Percentiles rank a stretch among this genome's conserved stretches.
These are phyloP conservation scores for Pelecanus crispus DNA, from an alignment of 2,113 vertebrate species.

Conservation along the genomic window DNA sequence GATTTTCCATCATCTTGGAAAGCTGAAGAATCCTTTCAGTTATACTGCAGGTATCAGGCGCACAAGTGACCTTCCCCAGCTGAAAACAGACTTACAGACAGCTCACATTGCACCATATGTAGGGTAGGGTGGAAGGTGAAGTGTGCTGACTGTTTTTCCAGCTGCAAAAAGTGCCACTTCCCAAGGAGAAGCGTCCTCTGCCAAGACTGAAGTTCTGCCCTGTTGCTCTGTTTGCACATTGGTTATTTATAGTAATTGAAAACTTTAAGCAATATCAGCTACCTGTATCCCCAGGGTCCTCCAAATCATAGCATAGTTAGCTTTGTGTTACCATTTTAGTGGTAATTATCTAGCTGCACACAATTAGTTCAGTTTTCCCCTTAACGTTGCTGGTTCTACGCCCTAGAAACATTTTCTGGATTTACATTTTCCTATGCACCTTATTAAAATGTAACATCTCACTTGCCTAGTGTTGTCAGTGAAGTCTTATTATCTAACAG, in stretches of 20 bases:
- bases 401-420: neutral
- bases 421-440: neutral
- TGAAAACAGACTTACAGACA: neutral
- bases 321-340: neutral
- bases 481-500: neutral
- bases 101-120: fast-evolving
- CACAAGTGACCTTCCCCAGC: neutral
- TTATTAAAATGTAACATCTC: neutral
- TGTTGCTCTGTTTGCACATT: neutral
- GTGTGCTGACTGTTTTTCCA: neutral
- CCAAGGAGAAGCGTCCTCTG: neutral
- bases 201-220: neutral
- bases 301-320: neutral
- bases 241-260: neutral
- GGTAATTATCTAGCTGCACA: neutral
- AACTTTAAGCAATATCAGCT: neutral
- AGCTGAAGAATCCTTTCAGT: neutral
- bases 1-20: neutral
- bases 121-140: neutral
- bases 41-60: neutral
- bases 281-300: neutral
- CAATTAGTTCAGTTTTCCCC: neutral
- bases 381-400: neutral
- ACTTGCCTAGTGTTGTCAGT: neutral
- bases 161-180: neutral